Percentiles rank a stretch among this genome's conserved stretches.
phyloP scores from a whole-genome alignment of 2,888 invertebrate species.

The Sarcophaga subvicina region DNA sequence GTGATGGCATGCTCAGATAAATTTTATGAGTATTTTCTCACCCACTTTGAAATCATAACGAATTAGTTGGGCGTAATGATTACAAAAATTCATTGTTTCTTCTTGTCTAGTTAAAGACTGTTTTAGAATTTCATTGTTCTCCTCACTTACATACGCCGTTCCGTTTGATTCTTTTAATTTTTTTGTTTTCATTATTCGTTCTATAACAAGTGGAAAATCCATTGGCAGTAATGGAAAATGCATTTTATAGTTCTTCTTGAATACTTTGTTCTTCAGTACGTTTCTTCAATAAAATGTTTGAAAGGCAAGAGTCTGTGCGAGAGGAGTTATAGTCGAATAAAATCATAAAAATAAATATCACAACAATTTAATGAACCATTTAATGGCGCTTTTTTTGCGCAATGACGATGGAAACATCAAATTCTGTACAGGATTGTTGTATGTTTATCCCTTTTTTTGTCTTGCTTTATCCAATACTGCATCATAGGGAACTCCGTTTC shows the following conservation, averaged over 20 bases:
- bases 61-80: slow-evolving; percentile 31
- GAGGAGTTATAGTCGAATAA: background rate
- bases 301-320: background rate
- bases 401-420: slow-evolving; percentile 47
- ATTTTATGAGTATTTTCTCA: slow-evolving; percentile 56
- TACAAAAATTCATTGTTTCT: slow-evolving; percentile 47
- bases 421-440: slow-evolving; percentile 50
- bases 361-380: slow-evolving; percentile 70
- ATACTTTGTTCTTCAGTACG: slow-evolving; percentile 27
- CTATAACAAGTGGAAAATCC: slow-evolving; percentile 44
- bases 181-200: background rate
- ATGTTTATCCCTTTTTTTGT: slow-evolving; percentile 31
- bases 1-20: slow-evolving; percentile 50
- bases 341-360: slow-evolving; percentile 67
- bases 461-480: slow-evolving; percentile 31
- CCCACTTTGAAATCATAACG: slow-evolving; percentile 41
- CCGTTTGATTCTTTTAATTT: background rate
- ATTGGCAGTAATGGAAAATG: slow-evolving; percentile 39
- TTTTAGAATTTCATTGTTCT: background rate
- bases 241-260: slow-evolving; percentile 50
- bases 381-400: slow-evolving; percentile 63
- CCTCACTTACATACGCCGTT: background rate
- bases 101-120: background rate
- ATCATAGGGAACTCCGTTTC: slow-evolving; percentile 53
- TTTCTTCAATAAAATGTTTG: slow-evolving; percentile 3